Percentiles rank a stretch among this genome's conserved stretches.
These are phyloP conservation scores for Monopterus albus DNA, from an alignment of 2,113 vertebrate genomes.

Conservation along the genomic window DNA sequence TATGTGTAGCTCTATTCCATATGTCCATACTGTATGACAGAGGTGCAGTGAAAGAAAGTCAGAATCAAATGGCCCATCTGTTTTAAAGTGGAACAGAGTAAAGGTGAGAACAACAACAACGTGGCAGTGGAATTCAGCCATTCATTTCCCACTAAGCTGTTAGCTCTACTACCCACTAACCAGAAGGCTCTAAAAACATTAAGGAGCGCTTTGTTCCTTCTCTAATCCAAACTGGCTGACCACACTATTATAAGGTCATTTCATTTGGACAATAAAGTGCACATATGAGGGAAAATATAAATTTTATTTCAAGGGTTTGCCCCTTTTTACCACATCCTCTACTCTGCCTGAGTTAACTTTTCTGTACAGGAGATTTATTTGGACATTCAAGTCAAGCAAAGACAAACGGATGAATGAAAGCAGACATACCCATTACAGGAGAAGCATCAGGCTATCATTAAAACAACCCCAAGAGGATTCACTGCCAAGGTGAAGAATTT, in stretches of 20 bases:
- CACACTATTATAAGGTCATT: conserved; percentile 28
- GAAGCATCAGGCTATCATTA: conserved; percentile 43
- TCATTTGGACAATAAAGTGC: conserved; percentile 17
- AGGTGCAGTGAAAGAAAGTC: background rate
- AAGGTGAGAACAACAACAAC: conserved; percentile 17
- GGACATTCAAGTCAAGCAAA: conserved; percentile 50
- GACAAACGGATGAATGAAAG: conserved; percentile 54
- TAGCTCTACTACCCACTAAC: conserved; percentile 35
- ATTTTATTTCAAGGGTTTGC: conserved; percentile 14
- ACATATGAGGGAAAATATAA: conserved; percentile 40
- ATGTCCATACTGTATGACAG: background rate
- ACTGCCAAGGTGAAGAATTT: conserved; percentile 16
- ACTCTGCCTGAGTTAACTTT: conserved; percentile 28
- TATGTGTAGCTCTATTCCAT: too few species aligned
- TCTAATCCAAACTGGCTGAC: conserved; percentile 29
- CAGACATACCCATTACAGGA: conserved; percentile 53
- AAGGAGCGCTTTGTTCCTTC: conserved; percentile 8
- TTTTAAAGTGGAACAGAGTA: background rate
- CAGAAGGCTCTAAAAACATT: conserved; percentile 42
- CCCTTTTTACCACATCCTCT: conserved; percentile 31
- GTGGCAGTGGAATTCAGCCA: conserved; percentile 13
- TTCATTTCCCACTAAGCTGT: conserved; percentile 23
- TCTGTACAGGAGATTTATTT: conserved; percentile 54
- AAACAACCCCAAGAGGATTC: conserved; percentile 26
- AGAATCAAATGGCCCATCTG: background rate